phyloP scores from a whole-genome alignment of 2,888 invertebrate species.

The Agrochola circellaris region DNA sequence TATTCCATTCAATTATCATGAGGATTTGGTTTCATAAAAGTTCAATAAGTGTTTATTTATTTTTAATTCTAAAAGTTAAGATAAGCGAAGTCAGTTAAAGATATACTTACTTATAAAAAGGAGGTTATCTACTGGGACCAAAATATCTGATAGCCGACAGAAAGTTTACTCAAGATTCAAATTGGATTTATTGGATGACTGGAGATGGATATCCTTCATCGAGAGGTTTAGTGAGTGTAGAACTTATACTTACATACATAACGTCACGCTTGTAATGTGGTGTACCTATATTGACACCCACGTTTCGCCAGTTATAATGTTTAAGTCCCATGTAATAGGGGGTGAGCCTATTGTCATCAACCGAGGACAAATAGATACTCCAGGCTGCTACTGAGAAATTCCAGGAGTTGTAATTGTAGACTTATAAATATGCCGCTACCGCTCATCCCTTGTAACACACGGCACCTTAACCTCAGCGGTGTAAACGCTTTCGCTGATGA shows the following conservation, averaged over 20 bases:
- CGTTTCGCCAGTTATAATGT: too few relatives aligned
- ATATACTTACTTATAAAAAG: too few relatives aligned
- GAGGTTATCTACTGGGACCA: neutral
- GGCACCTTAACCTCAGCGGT: conserved; percentile 68
- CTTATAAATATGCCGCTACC: conserved; percentile 11
- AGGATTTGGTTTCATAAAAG: neutral
- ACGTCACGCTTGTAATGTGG: neutral
- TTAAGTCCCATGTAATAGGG: neutral
- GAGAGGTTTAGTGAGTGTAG: neutral
- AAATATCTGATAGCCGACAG: too few relatives aligned
- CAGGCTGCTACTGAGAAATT: neutral
- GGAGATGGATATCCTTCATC: neutral
- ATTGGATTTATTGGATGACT: neutral
- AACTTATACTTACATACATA: neutral
- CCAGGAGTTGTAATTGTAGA: neutral
- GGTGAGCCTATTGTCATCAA: neutral
- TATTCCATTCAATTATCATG: neutral
- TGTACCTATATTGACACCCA: too few relatives aligned
- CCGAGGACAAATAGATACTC: neutral
- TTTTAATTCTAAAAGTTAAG: neutral
- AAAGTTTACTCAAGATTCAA: neutral
- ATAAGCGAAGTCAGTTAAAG: too few relatives aligned
- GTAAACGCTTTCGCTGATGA: conserved; percentile 72
- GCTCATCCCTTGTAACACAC: conserved; percentile 12
- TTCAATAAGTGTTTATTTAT: neutral